These are phyloP conservation scores for Enchytraeus crypticus DNA, from an alignment of 2,888 invertebrate species.

Conservation along the genomic window DNA sequence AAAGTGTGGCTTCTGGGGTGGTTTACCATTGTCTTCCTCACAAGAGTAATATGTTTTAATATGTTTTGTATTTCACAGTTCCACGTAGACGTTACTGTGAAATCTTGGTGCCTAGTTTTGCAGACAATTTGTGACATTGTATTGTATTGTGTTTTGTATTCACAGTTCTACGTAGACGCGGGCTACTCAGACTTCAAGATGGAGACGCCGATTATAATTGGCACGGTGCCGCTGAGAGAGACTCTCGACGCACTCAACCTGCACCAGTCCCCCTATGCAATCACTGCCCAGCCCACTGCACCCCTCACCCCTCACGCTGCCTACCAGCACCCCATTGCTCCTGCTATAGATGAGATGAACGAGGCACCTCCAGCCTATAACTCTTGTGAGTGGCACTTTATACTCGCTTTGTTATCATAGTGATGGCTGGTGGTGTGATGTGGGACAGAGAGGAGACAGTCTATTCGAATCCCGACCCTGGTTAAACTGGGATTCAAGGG, in stretches of 20 bases:
- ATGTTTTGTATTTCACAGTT: too few relatives aligned
- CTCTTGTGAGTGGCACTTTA: background rate
- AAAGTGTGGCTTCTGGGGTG: too few relatives aligned
- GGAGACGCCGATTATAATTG: background rate
- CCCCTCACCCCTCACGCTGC: background rate
- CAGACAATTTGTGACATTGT: background rate
- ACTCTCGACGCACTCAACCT: background rate
- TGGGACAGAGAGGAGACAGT: background rate
- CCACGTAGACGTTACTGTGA: too few relatives aligned
- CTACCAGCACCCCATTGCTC: background rate
- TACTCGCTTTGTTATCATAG: background rate
- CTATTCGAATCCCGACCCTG: too few relatives aligned
- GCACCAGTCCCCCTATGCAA: background rate
- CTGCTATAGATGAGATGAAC: background rate
- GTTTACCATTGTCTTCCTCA: too few relatives aligned
- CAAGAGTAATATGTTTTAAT: too few relatives aligned
- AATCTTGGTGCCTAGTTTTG: too few relatives aligned
- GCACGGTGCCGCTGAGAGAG: background rate
- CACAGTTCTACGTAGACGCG: background rate
- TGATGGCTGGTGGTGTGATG: background rate
- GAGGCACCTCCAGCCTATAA: background rate
- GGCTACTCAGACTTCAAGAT: background rate
- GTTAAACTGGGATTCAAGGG: too few relatives aligned
- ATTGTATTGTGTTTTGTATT: background rate
- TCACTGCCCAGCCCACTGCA: background rate